Evolutionary conservation across 2,797 vertebrate species (phyloP), one percentile per base, ranked within the genome.

Genomic region (Margarornis squamiger): DNA sequence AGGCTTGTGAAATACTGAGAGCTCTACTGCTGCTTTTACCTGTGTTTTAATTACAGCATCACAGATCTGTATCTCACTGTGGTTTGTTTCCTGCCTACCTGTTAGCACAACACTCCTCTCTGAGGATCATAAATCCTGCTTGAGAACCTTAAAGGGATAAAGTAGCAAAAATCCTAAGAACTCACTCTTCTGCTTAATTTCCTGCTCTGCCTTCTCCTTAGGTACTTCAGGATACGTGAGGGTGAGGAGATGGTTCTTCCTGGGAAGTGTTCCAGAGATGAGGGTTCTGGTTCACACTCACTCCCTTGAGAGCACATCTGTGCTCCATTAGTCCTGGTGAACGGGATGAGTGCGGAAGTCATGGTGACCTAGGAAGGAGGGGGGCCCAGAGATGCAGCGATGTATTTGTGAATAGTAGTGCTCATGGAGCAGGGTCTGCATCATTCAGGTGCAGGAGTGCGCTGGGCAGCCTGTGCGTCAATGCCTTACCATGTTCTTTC

Each of bases 261-360:
- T 76, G 84, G 92, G 84, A 89, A 87, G 70, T 0, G 0, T 71
- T 93, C 51, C 88, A 76, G 80, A 36, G 71, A 82, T n/a, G 63
- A 79, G 74, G 70, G 70, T 82, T 95, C 81, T 94, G 90, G 49
- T 91, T 94, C 68, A 57, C 9, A 1, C 67, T 70, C n/a, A 1
- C 14, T 95, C 94, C 93, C 92, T 63, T 0, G 77, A 71, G 95
- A 94, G 84, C 32, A 89, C 88, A 94, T 96, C 94, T 95, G 92
- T 59, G 86, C 95, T 94, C 91, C 88, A 77, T 93, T 92, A 96
- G 86, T 74, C 39, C 74, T 87, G 88, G 84, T 87, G 77, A 79
- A 27, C 3, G 1, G 74, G 77, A 71, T 52, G 71, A 92, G 1
- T 77, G 89, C 29, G 8, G 94, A 96, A 80, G 58, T 95, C 68